Percentiles rank a stretch among this genome's conserved stretches.
These are phyloP conservation scores for Enteromius paludinosus DNA, from an alignment of 2,797 vertebrate species.

Conservation along the genomic window DNA sequence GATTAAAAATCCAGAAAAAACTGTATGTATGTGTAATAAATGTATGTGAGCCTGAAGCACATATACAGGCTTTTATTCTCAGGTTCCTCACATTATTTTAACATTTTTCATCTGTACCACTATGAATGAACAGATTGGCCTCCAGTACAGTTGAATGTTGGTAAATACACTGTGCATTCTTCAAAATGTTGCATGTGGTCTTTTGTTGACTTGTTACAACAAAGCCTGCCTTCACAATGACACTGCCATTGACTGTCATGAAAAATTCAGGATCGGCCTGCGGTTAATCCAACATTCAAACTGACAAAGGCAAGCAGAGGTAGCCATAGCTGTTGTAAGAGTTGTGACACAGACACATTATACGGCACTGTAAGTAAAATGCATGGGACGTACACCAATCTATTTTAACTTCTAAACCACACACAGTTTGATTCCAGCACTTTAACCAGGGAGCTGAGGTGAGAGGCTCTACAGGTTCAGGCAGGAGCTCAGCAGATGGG, in stretches of 20 bases:
- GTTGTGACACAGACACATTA: neutral
- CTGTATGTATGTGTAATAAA: no score
- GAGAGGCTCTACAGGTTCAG: slow-evolving; percentile 33
- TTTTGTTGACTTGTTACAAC: slow-evolving; percentile 5
- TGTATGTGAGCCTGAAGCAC: neutral
- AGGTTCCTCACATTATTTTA: neutral
- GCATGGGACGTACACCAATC: no score
- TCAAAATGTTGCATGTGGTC: neutral
- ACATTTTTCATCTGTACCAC: neutral
- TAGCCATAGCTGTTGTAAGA: neutral
- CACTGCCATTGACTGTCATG: neutral
- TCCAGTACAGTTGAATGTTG: neutral
- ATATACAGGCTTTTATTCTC: neutral
- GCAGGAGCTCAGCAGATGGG: slow-evolving; percentile 27
- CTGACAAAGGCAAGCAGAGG: neutral
- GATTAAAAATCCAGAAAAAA: no score
- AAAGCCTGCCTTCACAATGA: slow-evolving; percentile 11
- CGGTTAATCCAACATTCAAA: slow-evolving; percentile 18
- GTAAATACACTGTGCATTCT: neutral
- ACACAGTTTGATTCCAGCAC: slow-evolving; percentile 7
- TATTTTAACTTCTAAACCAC: neutral
- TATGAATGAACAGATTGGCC: neutral
- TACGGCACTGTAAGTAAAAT: neutral
- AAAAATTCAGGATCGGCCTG: slow-evolving; percentile 11
- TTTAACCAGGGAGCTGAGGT: slow-evolving; percentile 3